Percentiles rank a stretch among this genome's conserved stretches.
Conservation (phyloP, 2,888 invertebrate species). For the Hipparchia semele region DNA sequence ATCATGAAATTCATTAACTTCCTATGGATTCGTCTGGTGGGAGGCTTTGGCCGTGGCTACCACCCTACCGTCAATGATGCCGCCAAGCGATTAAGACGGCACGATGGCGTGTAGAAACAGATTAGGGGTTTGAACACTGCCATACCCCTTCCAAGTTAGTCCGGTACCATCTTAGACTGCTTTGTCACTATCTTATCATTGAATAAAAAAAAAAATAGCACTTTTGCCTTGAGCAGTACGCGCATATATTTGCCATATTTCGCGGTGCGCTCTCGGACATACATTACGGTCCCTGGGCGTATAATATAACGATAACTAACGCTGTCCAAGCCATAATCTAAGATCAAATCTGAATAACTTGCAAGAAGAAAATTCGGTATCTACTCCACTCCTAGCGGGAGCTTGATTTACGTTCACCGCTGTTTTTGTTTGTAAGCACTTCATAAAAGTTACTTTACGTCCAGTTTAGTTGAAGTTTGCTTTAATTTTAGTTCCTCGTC, state of each 20-base stretch:
- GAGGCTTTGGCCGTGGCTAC: too few relatives aligned
- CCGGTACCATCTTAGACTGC: too few relatives aligned
- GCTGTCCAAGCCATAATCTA: slow-evolving; percentile 55
- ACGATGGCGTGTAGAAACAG: too few relatives aligned
- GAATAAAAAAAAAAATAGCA: too few relatives aligned
- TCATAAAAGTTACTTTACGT: slow-evolving; percentile 29
- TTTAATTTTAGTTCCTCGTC: slow-evolving; percentile 2
- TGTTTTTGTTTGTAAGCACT: slow-evolving; percentile 42
- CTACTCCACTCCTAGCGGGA: slow-evolving; percentile 31
- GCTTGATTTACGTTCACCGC: slow-evolving; percentile 43
- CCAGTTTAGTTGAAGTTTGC: slow-evolving; percentile 13
- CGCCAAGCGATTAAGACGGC: too few relatives aligned
- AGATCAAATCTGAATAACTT: slow-evolving; percentile 57
- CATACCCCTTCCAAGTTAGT: too few relatives aligned
- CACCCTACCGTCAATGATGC: too few relatives aligned
- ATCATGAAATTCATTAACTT: too few relatives aligned
- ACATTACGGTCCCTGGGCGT: slow-evolving; percentile 48
- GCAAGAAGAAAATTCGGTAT: slow-evolving; percentile 47
- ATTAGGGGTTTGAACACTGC: too few relatives aligned
- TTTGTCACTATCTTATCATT: too few relatives aligned
- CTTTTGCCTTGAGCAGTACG: slow-evolving; percentile 49
- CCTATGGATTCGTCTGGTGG: too few relatives aligned
- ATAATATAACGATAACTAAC: slow-evolving; percentile 58
- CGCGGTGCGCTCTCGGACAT: slow-evolving; percentile 47
- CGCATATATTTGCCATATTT: slow-evolving; percentile 59